Percentiles rank a stretch among this genome's conserved stretches.
Conservation (phyloP, 1,140 invertebrate genomes). For the Drosophila punjabiensis region DNA sequence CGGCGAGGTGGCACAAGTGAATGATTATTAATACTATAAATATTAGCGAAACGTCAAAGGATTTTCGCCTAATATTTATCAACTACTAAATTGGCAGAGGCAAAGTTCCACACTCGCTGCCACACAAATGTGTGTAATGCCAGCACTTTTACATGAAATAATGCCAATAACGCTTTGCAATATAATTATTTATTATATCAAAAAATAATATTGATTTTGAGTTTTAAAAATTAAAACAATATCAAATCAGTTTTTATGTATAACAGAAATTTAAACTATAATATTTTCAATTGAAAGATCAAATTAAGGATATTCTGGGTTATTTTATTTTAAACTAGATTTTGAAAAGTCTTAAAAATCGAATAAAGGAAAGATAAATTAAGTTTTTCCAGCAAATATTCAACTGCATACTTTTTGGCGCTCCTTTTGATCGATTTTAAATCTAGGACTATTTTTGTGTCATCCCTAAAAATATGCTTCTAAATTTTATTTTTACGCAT, state of each 20-base stretch:
- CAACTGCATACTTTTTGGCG: not conserved
- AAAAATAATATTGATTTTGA: too few species aligned
- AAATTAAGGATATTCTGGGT: not conserved
- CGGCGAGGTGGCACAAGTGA: slow-evolving; percentile 25
- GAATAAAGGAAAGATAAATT: not conserved
- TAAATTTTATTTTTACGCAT: not conserved
- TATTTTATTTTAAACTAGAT: not conserved
- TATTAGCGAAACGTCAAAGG: slow-evolving; percentile 76
- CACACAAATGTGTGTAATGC: slow-evolving; percentile 12
- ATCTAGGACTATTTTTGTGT: not conserved
- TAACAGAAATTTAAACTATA: not conserved
- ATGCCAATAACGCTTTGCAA: not conserved
- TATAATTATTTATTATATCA: too few species aligned
- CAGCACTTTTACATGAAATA: not conserved
- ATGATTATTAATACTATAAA: slow-evolving; percentile 83
- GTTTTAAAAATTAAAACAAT: too few species aligned
- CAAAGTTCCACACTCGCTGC: slow-evolving; percentile 16
- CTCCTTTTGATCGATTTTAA: not conserved
- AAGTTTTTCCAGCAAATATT: not conserved
- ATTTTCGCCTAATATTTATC: slow-evolving; percentile 69
- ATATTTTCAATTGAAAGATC: not conserved
- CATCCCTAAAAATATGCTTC: too few species aligned
- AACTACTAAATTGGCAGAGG: slow-evolving; percentile 47
- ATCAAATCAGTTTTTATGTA: too few species aligned
- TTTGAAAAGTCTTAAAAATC: not conserved